Percentiles rank a stretch among this genome's conserved stretches.
Evolutionary conservation across 2,113 vertebrate species (phyloP).

Genomic region (Dolichotis patagonum): DNA sequence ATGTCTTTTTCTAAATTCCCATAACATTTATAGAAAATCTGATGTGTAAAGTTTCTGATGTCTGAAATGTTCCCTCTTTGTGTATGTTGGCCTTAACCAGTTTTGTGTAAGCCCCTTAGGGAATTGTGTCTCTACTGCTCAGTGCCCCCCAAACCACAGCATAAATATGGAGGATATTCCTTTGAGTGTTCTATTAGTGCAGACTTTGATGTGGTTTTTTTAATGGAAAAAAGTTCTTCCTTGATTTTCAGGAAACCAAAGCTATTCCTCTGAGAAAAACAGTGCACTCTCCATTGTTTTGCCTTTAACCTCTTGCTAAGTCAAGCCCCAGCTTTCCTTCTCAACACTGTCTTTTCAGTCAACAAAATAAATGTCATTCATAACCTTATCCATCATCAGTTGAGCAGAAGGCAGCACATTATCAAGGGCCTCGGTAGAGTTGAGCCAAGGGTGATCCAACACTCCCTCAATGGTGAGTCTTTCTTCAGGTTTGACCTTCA

Average conservation of each 20-base stretch:
- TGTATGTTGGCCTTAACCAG: background rate
- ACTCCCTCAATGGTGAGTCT: slow-evolving; percentile 97
- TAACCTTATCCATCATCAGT: slow-evolving; percentile 99
- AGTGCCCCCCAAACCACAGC: background rate
- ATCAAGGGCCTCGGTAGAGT: slow-evolving; percentile 97
- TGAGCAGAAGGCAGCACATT: slow-evolving; percentile 98
- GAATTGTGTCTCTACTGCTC: background rate
- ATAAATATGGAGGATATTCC: background rate
- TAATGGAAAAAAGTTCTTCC: slow-evolving; percentile 1
- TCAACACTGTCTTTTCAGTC: background rate
- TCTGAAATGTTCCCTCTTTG: background rate
- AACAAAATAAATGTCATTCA: slow-evolving; percentile 37
- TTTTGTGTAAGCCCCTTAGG: background rate
- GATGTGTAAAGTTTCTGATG: background rate
- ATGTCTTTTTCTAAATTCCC: slow-evolving; percentile 28
- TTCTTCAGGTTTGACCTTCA: slow-evolving; percentile 99
- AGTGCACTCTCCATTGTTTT: background rate
- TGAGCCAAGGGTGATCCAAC: slow-evolving; percentile 98
- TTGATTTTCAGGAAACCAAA: slow-evolving; percentile 37
- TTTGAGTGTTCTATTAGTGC: background rate
- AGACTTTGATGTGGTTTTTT: background rate
- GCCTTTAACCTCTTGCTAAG: background rate
- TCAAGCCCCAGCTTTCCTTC: slow-evolving; percentile 8
- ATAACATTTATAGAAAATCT: background rate
- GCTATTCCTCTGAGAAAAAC: slow-evolving; percentile 4